Base-by-base conservation (phyloP, 2,113 vertebrate genomes). In the Hystrix cristata region DNA sequence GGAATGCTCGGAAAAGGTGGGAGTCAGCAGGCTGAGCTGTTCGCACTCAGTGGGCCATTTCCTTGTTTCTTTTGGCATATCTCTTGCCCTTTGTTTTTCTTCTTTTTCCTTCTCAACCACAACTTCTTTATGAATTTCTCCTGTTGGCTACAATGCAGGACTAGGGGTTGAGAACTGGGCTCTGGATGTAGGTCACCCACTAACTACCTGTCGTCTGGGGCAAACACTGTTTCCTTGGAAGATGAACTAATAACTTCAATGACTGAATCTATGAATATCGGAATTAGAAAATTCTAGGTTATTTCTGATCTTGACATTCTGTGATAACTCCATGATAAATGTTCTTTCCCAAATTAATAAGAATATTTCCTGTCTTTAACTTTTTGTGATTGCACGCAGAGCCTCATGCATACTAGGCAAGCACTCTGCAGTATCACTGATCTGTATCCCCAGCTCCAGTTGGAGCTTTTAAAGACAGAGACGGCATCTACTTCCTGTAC, bases 31-130 rank as follows among this genome's bases (percentile, higher is more conserved):
- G 3, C 48, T 5, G 3, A 23, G 81, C 82, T 6, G 0, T 15
- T 1, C 3, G 19, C 38, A 34, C 43, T 1, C 0, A 0, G 0
- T 16, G 0, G 19, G 2, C 43, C 8, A 23, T 29, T 59, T 11
- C 34, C 38, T 38, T 48, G 34, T 31, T 59, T 34, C 69, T 31
- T 89, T 25, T 60, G 31, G 18, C 51, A 7, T 55, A 19, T 51
- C 23, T 38, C n/a, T 43, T 18, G 2, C 4, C 31, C n/a, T 8
- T 34, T 19, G 25, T 19, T 55, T 48, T 6, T 65, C 29, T 12
- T 34, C 29, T 29, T 65, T 4, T 21, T 31, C 25, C 27, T 10
- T 11, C 11, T 31, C 0, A 4, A 34, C 60, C 31, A 51, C 43
- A 25, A 23, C 38, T 14, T 71, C 18, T 46, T 60, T 51, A 23